Base-by-base conservation (phyloP, 2,113 vertebrate genomes). In the Myanophis thanlyinensis region DNA sequence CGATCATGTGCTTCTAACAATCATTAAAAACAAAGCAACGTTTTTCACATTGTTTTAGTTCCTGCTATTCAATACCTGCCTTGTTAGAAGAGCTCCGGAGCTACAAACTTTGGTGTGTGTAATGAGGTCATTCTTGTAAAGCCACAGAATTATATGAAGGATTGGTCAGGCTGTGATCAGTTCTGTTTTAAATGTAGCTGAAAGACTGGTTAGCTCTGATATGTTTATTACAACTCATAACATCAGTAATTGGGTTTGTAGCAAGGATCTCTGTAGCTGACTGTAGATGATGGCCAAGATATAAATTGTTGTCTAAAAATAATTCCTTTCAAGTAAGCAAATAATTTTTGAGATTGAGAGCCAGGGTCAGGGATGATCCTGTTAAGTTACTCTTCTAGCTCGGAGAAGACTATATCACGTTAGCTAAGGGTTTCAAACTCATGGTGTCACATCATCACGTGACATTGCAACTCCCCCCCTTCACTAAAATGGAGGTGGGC, bases 31-130 rank as follows among this genome's bases (percentile, higher is more conserved):
- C 25, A 35, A 90, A 80, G 6, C n/a, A 35, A 35, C 13, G 35
- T 73, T 73, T 23, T 15, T 30, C 62, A n/a, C 0, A 2, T 80
- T 90, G 35, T 11, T 27, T 47, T 4, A 25, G 35, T 13, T 18
- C 53, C 40, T 10, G 35, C 49, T 51, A 53, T 15, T 80, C 35
- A 18, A 0, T 56, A 35, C 23, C 59, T 22, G n/a, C 10, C 27
- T 15, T 7, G 5, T n/a, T 23, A 1, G 30, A 25, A 48, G 30
- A 48, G 12, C 2, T 4, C 9, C 6, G 1, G 44, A n/a, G 0
- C 10, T 59, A 15, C 49, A 12, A 18, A 25, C 13, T 47, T 86
- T 12, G 1, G 27, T n/a, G 4, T 48, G 12, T 13, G 12, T 13
- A 30, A 20, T 15, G 44, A 67, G 62, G 46, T 11, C 8, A 6